Evolutionary conservation across 2,113 vertebrate species (phyloP), one percentile per base, ranked within the genome.

Genomic region (Bufo bufo): DNA sequence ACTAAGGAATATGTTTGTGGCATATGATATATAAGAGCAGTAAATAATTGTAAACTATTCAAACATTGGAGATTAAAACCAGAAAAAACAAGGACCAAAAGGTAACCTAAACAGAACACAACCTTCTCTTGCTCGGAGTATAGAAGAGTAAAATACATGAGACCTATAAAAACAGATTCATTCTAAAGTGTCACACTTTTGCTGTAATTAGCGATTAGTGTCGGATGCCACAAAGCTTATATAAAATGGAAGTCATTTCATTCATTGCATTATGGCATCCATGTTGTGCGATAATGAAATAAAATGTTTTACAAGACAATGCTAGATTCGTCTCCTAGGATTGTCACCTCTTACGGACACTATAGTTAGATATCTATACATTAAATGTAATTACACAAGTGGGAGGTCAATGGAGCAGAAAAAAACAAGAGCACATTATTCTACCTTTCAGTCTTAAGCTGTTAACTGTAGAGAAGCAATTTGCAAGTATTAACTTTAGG

Each of bases 401-500:
- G 77, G 85, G 77, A 86, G 85, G 85, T 82, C 66, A 87, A 82
- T 82, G 78, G 79, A 82, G 77, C 86, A 49, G 66, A 74, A 74
- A 77, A 69, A 77, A 23, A 86, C 85, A 87, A 81, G 85, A 50
- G 71, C 58, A 77, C 56, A 88, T 88, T 83, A 65, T 83, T 88
- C 80, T 66, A 88, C 45, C 56, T 88, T 88, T 88, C 80, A 88
- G 72, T 63, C 87, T 83, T 69, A 83, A 75, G 58, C 87, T 83
- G 66, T 77, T 75, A 88, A 83, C 56, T 82, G 71, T 83, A 88
- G 81, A 75, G 87, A 88, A 88, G 87, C 80, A 83, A 88, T 88
- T 83, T 88, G 56, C 63, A 83, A 75, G 71, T 83, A 83, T 88
- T 83, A 88, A 71, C 79, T 83, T 77, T 33, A 88, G 47, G 87